Conservation (phyloP, 2,888 invertebrate species). For the Adelphocoris suturalis region DNA sequence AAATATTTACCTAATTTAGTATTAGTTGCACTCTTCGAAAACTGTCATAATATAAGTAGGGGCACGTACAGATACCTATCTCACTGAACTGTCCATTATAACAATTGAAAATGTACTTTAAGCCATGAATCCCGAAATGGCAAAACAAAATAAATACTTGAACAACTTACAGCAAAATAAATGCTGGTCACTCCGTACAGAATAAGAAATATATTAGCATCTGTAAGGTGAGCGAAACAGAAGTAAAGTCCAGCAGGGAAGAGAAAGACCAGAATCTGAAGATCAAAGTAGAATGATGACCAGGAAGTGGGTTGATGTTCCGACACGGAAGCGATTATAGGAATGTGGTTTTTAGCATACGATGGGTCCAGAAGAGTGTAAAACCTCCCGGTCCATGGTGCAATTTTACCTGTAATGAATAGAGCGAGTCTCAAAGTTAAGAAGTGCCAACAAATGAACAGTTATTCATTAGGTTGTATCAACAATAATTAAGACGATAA, state of each 20-base stretch:
- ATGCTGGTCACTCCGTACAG: constrained; percentile 98
- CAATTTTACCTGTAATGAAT: constrained; percentile 94
- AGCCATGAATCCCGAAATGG: no score
- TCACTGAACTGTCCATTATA: no score
- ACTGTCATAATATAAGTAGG: no score
- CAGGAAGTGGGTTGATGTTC: constrained; percentile 99
- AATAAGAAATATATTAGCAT: constrained; percentile 98
- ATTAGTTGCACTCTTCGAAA: no score
- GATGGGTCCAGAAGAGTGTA: constrained; percentile 98
- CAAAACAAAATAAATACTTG: no score
- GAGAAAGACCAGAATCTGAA: constrained; percentile 96
- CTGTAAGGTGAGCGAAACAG: constrained; percentile 95
- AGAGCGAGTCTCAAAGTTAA: no score
- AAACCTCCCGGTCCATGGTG: constrained; percentile 98
- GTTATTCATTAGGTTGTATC: no score
- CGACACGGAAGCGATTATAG: constrained; percentile 97
- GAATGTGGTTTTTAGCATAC: constrained; percentile 99
- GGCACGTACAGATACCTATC: no score
- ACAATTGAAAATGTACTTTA: no score
- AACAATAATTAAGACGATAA: no score
- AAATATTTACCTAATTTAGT: no score
- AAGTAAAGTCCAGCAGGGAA: constrained; percentile 98
- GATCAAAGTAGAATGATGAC: constrained; percentile 98
- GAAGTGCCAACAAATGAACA: no score
- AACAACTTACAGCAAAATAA: constrained; percentile 95